Percentiles rank a stretch among this genome's conserved stretches.
Conservation (phyloP, 53 echinoderm and acorn worm species). For the Paelopatides confundens region DNA sequence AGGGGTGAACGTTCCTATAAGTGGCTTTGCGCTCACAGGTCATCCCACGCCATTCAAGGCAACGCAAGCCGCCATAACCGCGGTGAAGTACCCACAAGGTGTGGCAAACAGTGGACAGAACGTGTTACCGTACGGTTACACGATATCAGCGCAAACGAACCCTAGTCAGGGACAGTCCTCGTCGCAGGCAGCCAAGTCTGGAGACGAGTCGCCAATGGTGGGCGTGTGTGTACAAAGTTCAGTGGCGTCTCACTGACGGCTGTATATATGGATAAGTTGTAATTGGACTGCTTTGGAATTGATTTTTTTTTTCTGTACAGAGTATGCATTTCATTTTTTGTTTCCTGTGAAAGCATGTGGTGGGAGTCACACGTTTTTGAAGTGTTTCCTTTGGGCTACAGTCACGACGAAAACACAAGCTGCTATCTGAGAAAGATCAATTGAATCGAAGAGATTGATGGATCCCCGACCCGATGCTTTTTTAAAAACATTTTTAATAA, state of each 20-base stretch:
- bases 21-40: constrained; percentile 17
- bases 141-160: constrained; percentile 72
- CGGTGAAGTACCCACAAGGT: constrained; percentile 8
- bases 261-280: constrained; percentile 58
- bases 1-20: neutral
- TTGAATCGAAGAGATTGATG: too few relatives aligned
- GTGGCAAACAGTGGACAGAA: constrained; percentile 15
- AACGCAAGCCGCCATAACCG: constrained; percentile 39
- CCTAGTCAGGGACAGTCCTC: constrained; percentile 75
- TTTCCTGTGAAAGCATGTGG: neutral
- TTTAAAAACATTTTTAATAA: too few relatives aligned
- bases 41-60: constrained; percentile 45
- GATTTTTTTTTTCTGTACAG: constrained; percentile 8
- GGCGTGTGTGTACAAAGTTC: constrained; percentile 99
- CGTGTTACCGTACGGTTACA: constrained; percentile 62
- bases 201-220: constrained; percentile 97
- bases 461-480: too few relatives aligned
- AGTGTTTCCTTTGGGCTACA: neutral
- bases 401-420: too few relatives aligned
- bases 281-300: constrained; percentile 13
- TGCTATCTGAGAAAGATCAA: too few relatives aligned
- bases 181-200: constrained; percentile 61
- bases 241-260: constrained; percentile 94
- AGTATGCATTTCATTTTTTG: neutral
- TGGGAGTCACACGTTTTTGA: neutral